Evolutionary conservation across 2,797 vertebrate species (phyloP), one percentile per base, ranked within the genome.

Genomic region (Phaenicophaeus curvirostris): DNA sequence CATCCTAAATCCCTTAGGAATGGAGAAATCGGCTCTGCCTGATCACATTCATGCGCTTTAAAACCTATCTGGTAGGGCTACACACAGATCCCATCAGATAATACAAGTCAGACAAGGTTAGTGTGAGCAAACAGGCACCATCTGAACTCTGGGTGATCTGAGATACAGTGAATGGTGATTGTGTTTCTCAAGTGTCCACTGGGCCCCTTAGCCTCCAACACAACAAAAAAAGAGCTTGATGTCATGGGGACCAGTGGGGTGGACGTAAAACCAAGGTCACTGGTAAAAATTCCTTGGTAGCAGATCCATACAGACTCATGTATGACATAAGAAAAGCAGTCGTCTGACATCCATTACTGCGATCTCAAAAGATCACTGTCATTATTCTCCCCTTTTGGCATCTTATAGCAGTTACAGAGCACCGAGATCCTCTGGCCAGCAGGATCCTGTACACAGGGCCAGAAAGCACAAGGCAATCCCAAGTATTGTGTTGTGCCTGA

Each of bases 1-100:
- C 86, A 10, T 62, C 57, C 89, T 78, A 88, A 88, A 84, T 90
- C 91, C 74, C 63, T 68, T 68, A 68, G 77, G 74, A 85, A 44
- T 33, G 57, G 77, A 90, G 54, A 84, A 90, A 54, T 63, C 54
- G 11, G 13, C 63, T 79, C 55, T 71, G 31, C 62, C 85, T 94
- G 80, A 67, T 55, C 30, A 0, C 63, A 41, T 72, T 82, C 35
- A 28, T 42, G 69, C 27, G 35, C 73, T 96, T 57, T 88, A 72
- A 90, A 82, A 82, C 24, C 80, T 69, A 6, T 16, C 53, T 0
- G 0, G 53, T n/a, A 5, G 20, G 24, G 11, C 53, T 18, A 8
- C n/a, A n/a, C n/a, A n/a, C n/a, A n/a, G n/a, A 69, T 30, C 76
- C 48, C 73, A 84, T 51, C 31, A 53, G 89, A 69, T 69, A 76